These are phyloP conservation scores for Apostichopus leukothele DNA, from an alignment of 53 echinoderm and acorn worm genomes.

Conservation along the genomic window DNA sequence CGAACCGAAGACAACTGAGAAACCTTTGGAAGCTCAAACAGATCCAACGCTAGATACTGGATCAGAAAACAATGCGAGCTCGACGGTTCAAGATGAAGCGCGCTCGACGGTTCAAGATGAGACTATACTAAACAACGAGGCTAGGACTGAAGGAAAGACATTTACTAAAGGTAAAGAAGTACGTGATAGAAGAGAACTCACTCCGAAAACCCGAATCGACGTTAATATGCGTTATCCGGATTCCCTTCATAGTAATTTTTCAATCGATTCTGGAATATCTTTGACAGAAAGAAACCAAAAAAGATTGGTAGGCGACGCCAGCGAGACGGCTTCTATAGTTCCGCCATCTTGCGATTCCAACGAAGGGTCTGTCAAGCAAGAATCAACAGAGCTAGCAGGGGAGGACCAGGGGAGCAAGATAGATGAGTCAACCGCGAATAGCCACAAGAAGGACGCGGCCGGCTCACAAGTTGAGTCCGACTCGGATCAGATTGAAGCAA, in stretches of 20 bases:
- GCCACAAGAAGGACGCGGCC: background rate
- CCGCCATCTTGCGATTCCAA: background rate
- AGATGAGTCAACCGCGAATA: background rate
- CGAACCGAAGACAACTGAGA: background rate
- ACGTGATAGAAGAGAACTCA: background rate
- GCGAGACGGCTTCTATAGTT: background rate
- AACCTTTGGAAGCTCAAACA: background rate
- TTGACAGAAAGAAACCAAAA: slow-evolving; percentile 71
- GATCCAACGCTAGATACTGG: background rate
- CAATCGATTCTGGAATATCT: slow-evolving; percentile 90
- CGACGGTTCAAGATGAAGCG: background rate
- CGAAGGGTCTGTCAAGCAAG: background rate
- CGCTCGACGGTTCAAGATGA: background rate
- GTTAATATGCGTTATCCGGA: slow-evolving; percentile 65
- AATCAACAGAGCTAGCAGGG: background rate
- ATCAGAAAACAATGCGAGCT: background rate
- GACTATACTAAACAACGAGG: background rate
- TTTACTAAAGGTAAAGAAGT: slow-evolving; percentile 7
- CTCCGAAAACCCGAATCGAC: background rate
- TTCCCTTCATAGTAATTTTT: slow-evolving; percentile 86
- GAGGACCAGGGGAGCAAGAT: background rate
- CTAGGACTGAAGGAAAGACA: background rate
- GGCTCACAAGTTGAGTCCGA: background rate
- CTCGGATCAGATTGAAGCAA: background rate
- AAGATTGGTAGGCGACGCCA: slow-evolving; percentile 32